Conservation (phyloP, 92 coral and sea anemone species). For the Umimayanthus chanpuru region DNA sequence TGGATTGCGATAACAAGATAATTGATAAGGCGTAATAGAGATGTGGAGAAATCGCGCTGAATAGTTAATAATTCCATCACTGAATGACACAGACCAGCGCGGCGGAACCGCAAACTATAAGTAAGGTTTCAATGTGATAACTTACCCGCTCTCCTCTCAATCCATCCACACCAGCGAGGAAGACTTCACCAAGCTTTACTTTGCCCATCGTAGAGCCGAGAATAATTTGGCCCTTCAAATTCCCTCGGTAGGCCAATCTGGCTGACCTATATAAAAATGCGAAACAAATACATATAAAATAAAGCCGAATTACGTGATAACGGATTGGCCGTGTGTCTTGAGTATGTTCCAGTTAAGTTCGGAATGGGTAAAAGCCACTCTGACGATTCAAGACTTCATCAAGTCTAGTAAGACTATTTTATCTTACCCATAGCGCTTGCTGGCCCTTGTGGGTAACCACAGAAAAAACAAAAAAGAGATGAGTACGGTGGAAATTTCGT, state of each 20-base stretch:
- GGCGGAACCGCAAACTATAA: not conserved
- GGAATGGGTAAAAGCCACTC: constrained; percentile 20
- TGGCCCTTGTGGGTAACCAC: constrained; percentile 44
- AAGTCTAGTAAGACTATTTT: constrained; percentile 24
- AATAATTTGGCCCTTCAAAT: constrained; percentile 33
- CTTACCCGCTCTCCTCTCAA: constrained; percentile 38
- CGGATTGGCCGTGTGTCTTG: constrained; percentile 28
- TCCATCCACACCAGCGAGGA: constrained; percentile 35
- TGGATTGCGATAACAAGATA: constrained; percentile 43
- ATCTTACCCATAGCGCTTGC: constrained; percentile 39
- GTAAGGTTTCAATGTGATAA: constrained; percentile 5
- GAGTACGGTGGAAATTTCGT: constrained; percentile 26
- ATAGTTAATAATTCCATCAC: constrained; percentile 19
- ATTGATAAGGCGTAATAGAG: constrained; percentile 25
- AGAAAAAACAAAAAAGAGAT: constrained; percentile 3
- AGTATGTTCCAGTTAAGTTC: constrained; percentile 7
- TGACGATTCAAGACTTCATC: constrained; percentile 48
- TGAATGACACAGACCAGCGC: constrained; percentile 36
- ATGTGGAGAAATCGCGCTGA: constrained; percentile 6
- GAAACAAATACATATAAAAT: constrained; percentile 33
- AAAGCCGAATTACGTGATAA: constrained; percentile 41
- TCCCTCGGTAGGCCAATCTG: constrained; percentile 26
- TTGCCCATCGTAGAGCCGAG: constrained; percentile 29
- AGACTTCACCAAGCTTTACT: constrained; percentile 42
- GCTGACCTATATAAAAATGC: constrained; percentile 25